Percentiles rank a stretch among this genome's conserved stretches.
Conservation (phyloP, 2,113 vertebrate genomes). For the Labrus mixtus region DNA sequence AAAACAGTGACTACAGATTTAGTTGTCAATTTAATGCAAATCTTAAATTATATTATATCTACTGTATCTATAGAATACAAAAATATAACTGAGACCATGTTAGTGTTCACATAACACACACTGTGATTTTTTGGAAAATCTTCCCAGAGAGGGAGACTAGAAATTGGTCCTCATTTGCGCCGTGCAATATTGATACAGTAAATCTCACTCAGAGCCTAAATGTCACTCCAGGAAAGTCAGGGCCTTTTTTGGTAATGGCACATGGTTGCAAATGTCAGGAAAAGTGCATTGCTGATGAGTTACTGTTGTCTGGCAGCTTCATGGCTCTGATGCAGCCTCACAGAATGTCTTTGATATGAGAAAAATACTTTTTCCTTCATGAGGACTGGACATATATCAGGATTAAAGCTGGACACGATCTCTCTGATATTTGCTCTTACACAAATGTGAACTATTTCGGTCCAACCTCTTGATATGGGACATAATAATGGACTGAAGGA, state of each 20-base stretch:
- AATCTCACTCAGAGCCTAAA: conserved; percentile 75
- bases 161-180: conserved; percentile 61
- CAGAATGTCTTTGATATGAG: conserved; percentile 57
- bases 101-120: not conserved
- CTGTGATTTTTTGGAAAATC: conserved; percentile 51
- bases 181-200: conserved; percentile 69
- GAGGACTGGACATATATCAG: conserved; percentile 32
- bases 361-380: conserved; percentile 20
- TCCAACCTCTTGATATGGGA: not conserved
- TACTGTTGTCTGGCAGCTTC: conserved; percentile 55
- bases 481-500: not conserved
- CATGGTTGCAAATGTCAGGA: conserved; percentile 80
- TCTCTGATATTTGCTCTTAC: conserved; percentile 9
- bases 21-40: no score
- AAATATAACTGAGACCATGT: not conserved
- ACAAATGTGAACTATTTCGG: not conserved
- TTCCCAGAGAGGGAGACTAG: conserved; percentile 64
- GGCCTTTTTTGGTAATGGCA: conserved; percentile 73
- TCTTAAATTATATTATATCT: no score
- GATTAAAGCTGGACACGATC: conserved; percentile 41
- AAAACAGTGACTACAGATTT: no score
- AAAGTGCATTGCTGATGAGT: conserved; percentile 71
- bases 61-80: no score
- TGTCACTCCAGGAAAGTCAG: conserved; percentile 71
- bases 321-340: conserved; percentile 30